Evolutionary conservation across 1,140 invertebrate genomes (phyloP).

Genomic region (Laodelphax striatellus): DNA sequence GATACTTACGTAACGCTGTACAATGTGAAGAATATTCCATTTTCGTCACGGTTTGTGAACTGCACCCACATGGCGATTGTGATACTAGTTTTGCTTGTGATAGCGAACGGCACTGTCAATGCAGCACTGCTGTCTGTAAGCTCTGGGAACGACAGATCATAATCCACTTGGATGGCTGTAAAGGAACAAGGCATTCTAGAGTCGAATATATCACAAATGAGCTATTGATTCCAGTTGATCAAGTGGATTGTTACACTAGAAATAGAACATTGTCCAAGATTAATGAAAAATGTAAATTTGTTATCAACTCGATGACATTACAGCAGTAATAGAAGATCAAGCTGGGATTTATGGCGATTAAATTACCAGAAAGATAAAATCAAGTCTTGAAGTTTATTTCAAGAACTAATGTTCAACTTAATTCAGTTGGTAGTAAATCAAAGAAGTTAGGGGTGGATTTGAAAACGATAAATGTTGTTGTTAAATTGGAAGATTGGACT

Average conservation of each 20-base stretch:
- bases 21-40: constrained; percentile 86
- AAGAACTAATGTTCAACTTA: too few species aligned
- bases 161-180: constrained; percentile 86
- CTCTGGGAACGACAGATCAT: constrained; percentile 90
- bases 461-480: too few species aligned
- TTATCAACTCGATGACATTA: too few species aligned
- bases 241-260: too few species aligned
- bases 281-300: too few species aligned
- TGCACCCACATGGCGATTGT: constrained; percentile 94
- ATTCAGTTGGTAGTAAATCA: too few species aligned
- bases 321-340: too few species aligned
- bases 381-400: too few species aligned
- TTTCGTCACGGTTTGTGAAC: constrained; percentile 78
- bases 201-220: neutral
- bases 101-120: constrained; percentile 74
- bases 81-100: constrained; percentile 62
- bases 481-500: constrained; percentile 26
- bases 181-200: constrained; percentile 21
- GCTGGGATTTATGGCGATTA: too few species aligned
- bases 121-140: constrained; percentile 75
- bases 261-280: too few species aligned
- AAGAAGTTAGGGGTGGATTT: too few species aligned
- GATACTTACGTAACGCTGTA: constrained; percentile 70
- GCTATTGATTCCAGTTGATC: neutral
- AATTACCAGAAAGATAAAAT: too few species aligned